Percentiles rank a stretch among this genome's conserved stretches.
Conservation (phyloP, 30 jellyfish, hydroid and myxozoan genomes). For the Aurelia sp. region DNA sequence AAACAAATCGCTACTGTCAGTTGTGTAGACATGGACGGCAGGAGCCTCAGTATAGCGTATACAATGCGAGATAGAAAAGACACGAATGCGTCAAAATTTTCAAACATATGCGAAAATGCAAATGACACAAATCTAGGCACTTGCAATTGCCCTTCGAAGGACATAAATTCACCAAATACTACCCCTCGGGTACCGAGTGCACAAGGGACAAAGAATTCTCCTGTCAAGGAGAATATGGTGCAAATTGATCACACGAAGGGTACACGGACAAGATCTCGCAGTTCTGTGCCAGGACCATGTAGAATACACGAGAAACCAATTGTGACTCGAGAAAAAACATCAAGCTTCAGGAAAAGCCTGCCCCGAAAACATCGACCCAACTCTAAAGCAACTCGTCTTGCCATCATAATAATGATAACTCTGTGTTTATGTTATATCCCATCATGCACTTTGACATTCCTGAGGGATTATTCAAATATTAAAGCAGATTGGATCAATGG, state of each 20-base stretch:
- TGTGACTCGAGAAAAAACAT: neutral
- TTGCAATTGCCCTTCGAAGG: neutral
- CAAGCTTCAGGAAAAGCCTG: constrained; percentile 10
- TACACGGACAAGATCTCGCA: neutral
- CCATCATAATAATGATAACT: constrained; percentile 24
- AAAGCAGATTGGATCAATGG: constrained; percentile 55
- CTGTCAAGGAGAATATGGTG: neutral
- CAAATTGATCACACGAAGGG: neutral
- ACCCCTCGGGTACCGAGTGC: neutral
- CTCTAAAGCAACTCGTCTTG: constrained; percentile 73
- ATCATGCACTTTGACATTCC: constrained; percentile 53
- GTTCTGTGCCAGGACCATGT: neutral
- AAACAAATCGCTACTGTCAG: constrained; percentile 30
- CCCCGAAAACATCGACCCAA: constrained; percentile 24
- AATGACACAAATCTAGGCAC: neutral
- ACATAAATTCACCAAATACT: neutral
- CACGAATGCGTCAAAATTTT: neutral
- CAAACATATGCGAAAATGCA: neutral
- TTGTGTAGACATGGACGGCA: neutral
- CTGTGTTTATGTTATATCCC: constrained; percentile 59
- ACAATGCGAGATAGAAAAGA: neutral
- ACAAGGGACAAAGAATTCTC: neutral
- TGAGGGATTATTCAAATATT: constrained; percentile 53
- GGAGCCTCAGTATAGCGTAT: neutral
- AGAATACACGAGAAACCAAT: neutral